phyloP scores from a whole-genome alignment of 2,113 vertebrate species.

The Lagopus muta region DNA sequence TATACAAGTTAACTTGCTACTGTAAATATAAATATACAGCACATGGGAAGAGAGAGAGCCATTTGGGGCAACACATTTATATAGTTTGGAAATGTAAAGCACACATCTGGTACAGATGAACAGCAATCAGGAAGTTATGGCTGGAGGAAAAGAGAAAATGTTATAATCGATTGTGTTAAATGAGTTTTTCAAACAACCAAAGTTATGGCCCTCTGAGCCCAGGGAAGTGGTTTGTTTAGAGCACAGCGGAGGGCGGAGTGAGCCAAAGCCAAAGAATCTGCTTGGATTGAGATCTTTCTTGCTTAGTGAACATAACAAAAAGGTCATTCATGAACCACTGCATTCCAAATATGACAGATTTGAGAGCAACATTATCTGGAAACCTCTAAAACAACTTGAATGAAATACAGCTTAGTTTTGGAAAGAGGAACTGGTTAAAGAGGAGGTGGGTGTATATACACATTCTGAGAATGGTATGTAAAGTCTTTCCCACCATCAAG shows the following conservation, averaged over 20 bases:
- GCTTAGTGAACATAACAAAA: conserved; percentile 26
- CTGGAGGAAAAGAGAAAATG: not conserved
- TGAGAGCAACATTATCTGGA: conserved; percentile 24
- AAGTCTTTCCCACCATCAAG: conserved; percentile 39
- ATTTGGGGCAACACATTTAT: conserved; percentile 4
- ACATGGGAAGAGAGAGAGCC: conserved; percentile 2
- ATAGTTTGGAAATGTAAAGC: conserved; percentile 15
- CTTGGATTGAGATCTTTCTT: conserved; percentile 19
- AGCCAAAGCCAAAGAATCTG: conserved; percentile 26
- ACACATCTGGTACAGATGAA: conserved; percentile 66
- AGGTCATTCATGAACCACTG: not conserved
- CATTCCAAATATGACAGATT: conserved; percentile 31
- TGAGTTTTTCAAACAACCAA: conserved; percentile 43
- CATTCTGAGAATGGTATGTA: conserved; percentile 1
- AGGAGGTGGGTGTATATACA: not conserved
- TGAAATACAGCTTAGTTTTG: conserved; percentile 50
- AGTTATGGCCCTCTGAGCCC: conserved; percentile 21
- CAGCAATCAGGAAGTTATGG: conserved; percentile 45
- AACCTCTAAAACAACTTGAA: conserved; percentile 25
- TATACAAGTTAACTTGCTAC: not conserved
- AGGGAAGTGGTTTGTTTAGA: conserved; percentile 64
- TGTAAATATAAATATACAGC: conserved; percentile 51
- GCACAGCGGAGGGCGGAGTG: not conserved
- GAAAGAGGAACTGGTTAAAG: not conserved
- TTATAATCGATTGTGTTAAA: conserved; percentile 40